phyloP scores from a whole-genome alignment of 2,888 invertebrate species.

The Drosophila pullipes region DNA sequence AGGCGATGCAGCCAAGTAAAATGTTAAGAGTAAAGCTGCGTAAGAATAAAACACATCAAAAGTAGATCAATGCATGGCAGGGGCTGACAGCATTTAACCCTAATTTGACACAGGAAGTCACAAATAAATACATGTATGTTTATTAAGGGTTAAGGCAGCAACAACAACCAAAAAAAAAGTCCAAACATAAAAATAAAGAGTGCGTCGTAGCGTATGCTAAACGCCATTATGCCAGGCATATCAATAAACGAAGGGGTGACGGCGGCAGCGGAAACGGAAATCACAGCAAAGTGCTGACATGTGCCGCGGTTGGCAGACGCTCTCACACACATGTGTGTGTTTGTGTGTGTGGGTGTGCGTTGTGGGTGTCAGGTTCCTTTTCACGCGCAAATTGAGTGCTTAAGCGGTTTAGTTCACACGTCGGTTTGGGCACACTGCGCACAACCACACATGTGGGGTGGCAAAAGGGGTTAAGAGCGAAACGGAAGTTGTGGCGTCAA shows the following conservation, averaged over 20 bases:
- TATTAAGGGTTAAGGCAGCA: conserved; percentile 68
- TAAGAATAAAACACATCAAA: conserved; percentile 47
- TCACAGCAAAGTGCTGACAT: conserved; percentile 84
- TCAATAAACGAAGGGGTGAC: conserved; percentile 67
- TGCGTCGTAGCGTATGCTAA: conserved; percentile 67
- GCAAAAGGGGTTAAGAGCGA: conserved; percentile 42
- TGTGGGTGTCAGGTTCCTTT: conserved; percentile 78
- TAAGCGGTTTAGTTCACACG: conserved; percentile 81
- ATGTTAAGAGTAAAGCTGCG: conserved; percentile 38
- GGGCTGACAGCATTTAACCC: conserved; percentile 65
- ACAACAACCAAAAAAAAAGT: conserved; percentile 10
- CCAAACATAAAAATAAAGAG: conserved; percentile 3
- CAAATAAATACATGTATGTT: conserved; percentile 75
- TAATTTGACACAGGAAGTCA: conserved; percentile 78
- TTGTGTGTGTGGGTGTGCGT: conserved; percentile 28
- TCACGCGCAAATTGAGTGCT: conserved; percentile 82
- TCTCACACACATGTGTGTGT: conserved; percentile 33
- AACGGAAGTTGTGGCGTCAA: conserved; percentile 61
- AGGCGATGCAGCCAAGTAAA: conserved; percentile 52
- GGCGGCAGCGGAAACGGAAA: conserved; percentile 81
- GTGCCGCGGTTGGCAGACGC: conserved; percentile 63
- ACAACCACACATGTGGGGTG: neutral
- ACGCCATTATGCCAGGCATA: conserved; percentile 73
- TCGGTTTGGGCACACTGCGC: conserved; percentile 34
- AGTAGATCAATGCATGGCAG: conserved; percentile 53